These are phyloP conservation scores for Clupea harengus DNA, from an alignment of 2,113 vertebrate species.

Conservation along the genomic window DNA sequence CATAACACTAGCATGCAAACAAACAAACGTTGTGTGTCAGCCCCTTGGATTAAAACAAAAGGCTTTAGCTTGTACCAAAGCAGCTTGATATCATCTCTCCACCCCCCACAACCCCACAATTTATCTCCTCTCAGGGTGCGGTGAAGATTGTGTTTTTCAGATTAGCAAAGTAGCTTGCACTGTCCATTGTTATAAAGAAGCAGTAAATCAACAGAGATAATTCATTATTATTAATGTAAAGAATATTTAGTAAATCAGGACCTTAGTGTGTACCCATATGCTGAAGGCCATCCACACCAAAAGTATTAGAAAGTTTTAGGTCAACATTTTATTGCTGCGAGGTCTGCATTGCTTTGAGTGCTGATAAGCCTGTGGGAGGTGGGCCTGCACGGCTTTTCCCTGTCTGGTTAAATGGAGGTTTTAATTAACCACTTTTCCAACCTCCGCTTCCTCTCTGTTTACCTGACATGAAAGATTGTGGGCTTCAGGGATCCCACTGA, in stretches of 20 bases:
- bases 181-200: neutral
- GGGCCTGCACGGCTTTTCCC: slow-evolving; percentile 44
- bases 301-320: neutral
- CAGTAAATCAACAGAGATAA: neutral
- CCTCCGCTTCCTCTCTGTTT: slow-evolving; percentile 52
- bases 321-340: neutral
- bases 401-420: slow-evolving; percentile 53
- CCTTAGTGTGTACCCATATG: neutral
- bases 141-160: neutral
- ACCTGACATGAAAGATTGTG: slow-evolving; percentile 53
- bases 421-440: slow-evolving; percentile 63
- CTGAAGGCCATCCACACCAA: neutral
- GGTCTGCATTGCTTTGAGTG: neutral
- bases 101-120: neutral
- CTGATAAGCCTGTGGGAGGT: slow-evolving; percentile 20
- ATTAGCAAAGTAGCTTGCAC: neutral
- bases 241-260: neutral
- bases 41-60: too few relatives aligned
- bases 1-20: neutral
- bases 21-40: neutral
- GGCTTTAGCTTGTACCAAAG: neutral
- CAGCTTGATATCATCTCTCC: neutral
- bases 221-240: neutral
- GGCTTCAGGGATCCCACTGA: slow-evolving; percentile 20
- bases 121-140: neutral